Base-by-base conservation (phyloP, 2,888 invertebrate genomes). In the Neoascia interrupta region DNA sequence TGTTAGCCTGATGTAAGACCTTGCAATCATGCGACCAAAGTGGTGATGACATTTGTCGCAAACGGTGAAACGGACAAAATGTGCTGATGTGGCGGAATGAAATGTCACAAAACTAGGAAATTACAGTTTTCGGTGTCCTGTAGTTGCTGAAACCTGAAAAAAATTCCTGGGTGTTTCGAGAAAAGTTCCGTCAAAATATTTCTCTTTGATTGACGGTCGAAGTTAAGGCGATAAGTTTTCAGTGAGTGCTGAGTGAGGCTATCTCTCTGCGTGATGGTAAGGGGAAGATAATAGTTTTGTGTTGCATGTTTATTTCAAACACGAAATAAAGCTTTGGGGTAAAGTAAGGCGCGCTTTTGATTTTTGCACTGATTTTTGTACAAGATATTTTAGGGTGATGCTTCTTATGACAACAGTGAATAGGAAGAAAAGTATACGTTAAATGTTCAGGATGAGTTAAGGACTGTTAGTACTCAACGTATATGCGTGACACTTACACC, bases 111-210 rank as follows among this genome's bases (percentile, higher is more conserved):
- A 41, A 49, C 36, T 58, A 49, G 61, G 58, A 53, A 70, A 76
- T 76, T 64, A 76, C 70, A 36, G 34, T 39, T 64, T 64, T 70
- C 63, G 4, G 64, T 53, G 58, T 76, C 70, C 58, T 76, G 70
- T 45, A 58, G 75, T 58, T 76, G 53, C 64, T 64, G n/a, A n/a
- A n/a, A 54, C 60, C 64, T 64, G 28, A 53, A 70, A n/a, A 31
- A 76, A 64, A 70, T 70, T 53, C 63, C 45, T 37, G 56, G 45
- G 53, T 76, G 70, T 70, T 58, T 19, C 45, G 23, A 47, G 43
- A 21, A 54, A 19, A 60, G 39, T 47, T 75, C 43, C 41, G 43
- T 63, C 13, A 63, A 61, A 69, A 63, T 26, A 37, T 31, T 3
- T 8, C 31, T 31, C 6, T 11, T 61, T 69, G 75, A 75, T 75